A percentile compares a stretch with the other conserved stretches of the same genome.
These are phyloP conservation scores for Nebria brevicollis DNA, from an alignment of 2,888 invertebrate genomes.

Conservation along the genomic window DNA sequence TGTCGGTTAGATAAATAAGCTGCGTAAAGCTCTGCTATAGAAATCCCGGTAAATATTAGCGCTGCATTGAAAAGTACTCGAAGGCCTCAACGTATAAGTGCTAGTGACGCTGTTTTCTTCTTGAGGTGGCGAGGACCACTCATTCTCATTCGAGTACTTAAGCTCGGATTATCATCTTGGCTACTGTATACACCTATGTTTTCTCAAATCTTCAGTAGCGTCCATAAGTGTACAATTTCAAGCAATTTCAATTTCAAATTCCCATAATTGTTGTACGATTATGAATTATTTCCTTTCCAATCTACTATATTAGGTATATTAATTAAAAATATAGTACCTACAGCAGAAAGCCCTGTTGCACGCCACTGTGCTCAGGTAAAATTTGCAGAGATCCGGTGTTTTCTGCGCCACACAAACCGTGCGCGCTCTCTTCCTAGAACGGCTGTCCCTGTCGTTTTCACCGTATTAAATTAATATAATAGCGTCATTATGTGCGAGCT, in stretches of 20 bases:
- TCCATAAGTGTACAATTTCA: neutral
- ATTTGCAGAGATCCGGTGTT: neutral
- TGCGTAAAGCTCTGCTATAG: neutral
- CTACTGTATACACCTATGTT: neutral
- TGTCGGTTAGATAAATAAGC: neutral
- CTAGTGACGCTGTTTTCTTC: neutral
- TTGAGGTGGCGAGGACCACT: neutral
- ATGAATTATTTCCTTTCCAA: too few relatives aligned
- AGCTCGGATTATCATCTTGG: constrained; percentile 5
- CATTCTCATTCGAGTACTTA: neutral
- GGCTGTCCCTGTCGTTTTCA: constrained; percentile 23
- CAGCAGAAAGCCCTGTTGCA: neutral
- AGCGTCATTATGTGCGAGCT: constrained; percentile 35
- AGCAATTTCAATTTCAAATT: too few relatives aligned
- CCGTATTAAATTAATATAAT: constrained; percentile 45
- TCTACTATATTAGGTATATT: too few relatives aligned
- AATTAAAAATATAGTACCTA: too few relatives aligned
- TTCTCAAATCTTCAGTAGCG: neutral
- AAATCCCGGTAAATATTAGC: constrained; percentile 13
- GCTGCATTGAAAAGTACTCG: constrained; percentile 1
- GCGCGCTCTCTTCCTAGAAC: neutral
- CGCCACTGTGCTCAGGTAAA: neutral
- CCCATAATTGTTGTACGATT: too few relatives aligned
- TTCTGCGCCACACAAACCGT: neutral
- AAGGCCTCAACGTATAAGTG: constrained; percentile 7